Conservation (phyloP, 1,140 invertebrate species). For the Bombus ignitus region DNA sequence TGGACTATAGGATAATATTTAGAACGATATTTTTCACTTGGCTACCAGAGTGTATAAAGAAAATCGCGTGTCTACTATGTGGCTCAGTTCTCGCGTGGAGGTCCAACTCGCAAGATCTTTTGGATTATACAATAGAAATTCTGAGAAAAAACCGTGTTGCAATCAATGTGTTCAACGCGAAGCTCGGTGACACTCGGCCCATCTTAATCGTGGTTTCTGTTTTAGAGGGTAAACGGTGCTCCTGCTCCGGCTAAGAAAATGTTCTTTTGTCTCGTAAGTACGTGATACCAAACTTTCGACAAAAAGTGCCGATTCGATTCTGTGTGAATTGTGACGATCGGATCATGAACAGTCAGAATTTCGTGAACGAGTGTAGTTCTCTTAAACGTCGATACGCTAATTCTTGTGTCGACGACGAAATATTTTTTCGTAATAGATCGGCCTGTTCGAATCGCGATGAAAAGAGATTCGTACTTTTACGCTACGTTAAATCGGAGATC, state of each 20-base stretch:
- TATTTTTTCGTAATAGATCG: background rate
- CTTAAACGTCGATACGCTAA: background rate
- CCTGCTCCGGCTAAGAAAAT: constrained; percentile 62
- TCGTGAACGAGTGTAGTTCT: background rate
- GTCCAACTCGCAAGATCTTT: constrained; percentile 64
- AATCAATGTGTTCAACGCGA: constrained; percentile 71
- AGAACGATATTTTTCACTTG: constrained; percentile 84
- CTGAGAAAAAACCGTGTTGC: constrained; percentile 33
- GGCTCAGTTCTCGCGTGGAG: constrained; percentile 81
- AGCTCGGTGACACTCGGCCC: constrained; percentile 62
- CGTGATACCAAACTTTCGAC: background rate
- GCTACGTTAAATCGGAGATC: background rate
- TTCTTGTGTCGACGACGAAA: background rate
- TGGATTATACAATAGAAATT: constrained; percentile 27
- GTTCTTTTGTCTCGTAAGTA: constrained; percentile 76
- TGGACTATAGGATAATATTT: constrained; percentile 82
- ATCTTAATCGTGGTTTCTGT: constrained; percentile 37
- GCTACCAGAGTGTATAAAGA: constrained; percentile 83
- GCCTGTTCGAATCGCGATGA: background rate
- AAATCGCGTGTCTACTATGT: constrained; percentile 82
- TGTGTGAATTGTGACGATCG: constrained; percentile 1
- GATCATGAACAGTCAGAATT: too few species aligned
- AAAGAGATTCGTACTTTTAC: background rate
- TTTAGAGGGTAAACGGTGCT: constrained; percentile 7
- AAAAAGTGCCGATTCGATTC: constrained; percentile 11